These are phyloP conservation scores for Cercocebus atys DNA, from an alignment of 2,113 vertebrate genomes.

Conservation along the genomic window DNA sequence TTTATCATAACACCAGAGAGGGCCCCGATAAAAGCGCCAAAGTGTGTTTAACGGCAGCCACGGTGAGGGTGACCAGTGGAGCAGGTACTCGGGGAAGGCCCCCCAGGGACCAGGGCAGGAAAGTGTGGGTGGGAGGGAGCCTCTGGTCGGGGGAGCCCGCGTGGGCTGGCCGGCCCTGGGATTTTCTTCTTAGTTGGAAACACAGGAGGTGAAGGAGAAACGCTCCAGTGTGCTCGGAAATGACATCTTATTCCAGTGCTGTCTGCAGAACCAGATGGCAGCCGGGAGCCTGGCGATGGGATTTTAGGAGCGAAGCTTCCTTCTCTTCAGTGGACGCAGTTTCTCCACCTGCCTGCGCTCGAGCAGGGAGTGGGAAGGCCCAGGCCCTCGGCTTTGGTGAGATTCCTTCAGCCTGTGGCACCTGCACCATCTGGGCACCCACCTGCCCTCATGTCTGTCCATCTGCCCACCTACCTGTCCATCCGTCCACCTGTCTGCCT, in stretches of 20 bases:
- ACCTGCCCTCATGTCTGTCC: background rate
- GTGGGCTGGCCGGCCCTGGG: rapidly evolving
- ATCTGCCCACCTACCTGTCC: too few relatives aligned
- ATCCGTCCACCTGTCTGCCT: background rate
- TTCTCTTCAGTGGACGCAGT: rapidly evolving
- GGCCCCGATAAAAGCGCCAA: rapidly evolving
- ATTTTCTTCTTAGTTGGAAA: background rate
- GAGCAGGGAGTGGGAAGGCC: background rate
- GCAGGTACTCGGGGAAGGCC: rapidly evolving
- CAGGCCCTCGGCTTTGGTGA: rapidly evolving
- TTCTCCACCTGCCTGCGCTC: rapidly evolving
- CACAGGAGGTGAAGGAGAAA: rapidly evolving
- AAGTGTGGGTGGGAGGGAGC: background rate
- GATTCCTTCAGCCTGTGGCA: background rate
- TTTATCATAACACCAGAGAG: background rate
- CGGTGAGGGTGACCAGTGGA: background rate
- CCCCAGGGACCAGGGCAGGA: background rate
- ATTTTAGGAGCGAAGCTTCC: rapidly evolving
- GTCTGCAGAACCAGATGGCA: background rate
- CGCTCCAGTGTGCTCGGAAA: rapidly evolving
- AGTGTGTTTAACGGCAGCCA: background rate
- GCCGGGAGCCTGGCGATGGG: rapidly evolving
- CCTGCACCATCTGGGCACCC: background rate
- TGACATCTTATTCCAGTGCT: background rate
- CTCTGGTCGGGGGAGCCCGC: rapidly evolving